Conservation (phyloP, 2,113 vertebrate species). For the Raphicerus campestris region DNA sequence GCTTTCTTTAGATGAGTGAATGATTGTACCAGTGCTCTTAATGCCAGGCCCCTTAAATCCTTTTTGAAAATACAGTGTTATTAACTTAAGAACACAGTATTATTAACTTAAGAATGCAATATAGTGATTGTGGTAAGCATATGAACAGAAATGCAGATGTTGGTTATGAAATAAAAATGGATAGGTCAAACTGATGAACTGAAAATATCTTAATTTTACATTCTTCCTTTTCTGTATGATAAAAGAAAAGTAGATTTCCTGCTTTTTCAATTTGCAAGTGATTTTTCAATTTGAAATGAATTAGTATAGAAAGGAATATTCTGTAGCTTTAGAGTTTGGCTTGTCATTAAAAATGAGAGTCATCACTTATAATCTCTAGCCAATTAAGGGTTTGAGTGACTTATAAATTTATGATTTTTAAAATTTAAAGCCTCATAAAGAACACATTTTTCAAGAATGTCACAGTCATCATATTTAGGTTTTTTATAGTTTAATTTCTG, state of each 20-base stretch:
- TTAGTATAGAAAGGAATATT: neutral
- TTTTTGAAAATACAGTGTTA: neutral
- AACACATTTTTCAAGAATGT: neutral
- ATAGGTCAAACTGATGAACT: neutral
- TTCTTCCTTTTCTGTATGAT: neutral
- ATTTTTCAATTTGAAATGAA: constrained; percentile 31
- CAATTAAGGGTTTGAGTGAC: neutral
- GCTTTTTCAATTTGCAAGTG: constrained; percentile 4
- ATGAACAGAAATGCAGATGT: neutral
- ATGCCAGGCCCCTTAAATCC: neutral
- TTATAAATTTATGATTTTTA: neutral
- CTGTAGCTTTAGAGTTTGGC: constrained; percentile 14
- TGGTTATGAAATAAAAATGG: neutral
- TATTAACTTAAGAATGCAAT: neutral
- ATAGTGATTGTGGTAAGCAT: neutral
- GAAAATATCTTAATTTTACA: neutral
- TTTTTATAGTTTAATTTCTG: neutral
- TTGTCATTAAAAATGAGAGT: neutral
- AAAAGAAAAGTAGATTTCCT: neutral
- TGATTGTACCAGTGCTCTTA: neutral
- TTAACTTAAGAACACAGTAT: neutral
- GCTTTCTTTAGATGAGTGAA: neutral
- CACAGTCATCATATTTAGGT: neutral
- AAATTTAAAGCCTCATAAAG: constrained; percentile 15
- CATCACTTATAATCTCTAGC: neutral